Base-by-base conservation (phyloP, 1,140 invertebrate species). In the Lutraria rhynchaena region DNA sequence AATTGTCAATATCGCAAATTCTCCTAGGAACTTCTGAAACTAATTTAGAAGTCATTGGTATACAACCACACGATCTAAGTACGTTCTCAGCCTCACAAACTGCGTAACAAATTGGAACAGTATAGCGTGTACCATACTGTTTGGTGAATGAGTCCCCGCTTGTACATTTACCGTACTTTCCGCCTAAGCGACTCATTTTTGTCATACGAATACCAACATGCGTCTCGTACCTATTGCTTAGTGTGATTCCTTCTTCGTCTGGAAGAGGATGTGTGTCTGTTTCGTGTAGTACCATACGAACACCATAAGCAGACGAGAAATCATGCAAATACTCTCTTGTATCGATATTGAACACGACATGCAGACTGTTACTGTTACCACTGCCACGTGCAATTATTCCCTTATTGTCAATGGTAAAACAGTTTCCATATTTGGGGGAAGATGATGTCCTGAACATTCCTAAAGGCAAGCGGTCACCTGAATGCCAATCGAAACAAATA, bases 201-300 rank as follows among this genome's bases (percentile, higher is more conserved):
- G 46, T 51, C 41, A 61, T 44, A 1, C 53, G n/a, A 1, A 77
- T 1, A 2, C 55, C 60, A 17, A 77, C 41, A 27, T 65, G 35
- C 15, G 74, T 77, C 46, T 77, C 74, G 24, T 33, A 53, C 1
- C 27, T 29, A 3, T 58, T 13, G 41, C 35, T 77, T 1, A 77
- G 49, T 49, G 60, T 77, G 7, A 65, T n/a, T 37, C 74, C 74
- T 17, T 77, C 74, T 13, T 33, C 1, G 13, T 5, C 58, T 24
- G 74, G 74, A 1, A 63, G n/a, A 1, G 74, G 74, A 13, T 35
- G 35, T 53, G 58, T 65, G 3, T 41, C 57, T 19, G 19, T 29
- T 65, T 77, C 74, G 19, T 77, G 74, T 13, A 77, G 24, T 15
- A 77, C 74, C 1, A 77, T 1, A 1, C 60, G 22, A 0, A 77